Evolutionary conservation across 92 coral and sea anemone species (phyloP).

Genomic region (Meandrina meandrites): DNA sequence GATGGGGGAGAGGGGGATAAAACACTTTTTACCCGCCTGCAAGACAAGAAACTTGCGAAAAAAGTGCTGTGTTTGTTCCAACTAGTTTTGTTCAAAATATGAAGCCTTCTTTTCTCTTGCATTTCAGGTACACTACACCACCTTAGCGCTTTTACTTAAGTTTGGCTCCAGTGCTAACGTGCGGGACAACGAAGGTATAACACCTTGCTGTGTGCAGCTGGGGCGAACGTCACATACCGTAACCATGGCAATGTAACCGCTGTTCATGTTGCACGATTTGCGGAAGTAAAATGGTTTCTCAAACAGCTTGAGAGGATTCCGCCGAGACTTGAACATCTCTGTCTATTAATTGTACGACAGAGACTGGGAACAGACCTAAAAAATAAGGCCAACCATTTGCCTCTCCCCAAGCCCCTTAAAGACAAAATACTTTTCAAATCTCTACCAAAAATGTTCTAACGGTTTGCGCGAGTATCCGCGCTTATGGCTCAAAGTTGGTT

Average conservation of each 20-base stretch:
- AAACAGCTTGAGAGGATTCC: constrained; percentile 8
- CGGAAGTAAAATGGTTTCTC: constrained; percentile 16
- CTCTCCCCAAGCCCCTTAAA: constrained; percentile 44
- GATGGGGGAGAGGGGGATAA: no score
- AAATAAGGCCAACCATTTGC: constrained; percentile 22
- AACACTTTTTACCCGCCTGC: no score
- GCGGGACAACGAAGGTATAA: constrained; percentile 48
- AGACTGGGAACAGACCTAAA: constrained; percentile 31
- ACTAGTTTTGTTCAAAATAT: no score
- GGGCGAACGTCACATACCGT: constrained; percentile 23
- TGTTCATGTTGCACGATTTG: constrained; percentile 25
- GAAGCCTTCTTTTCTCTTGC: not conserved
- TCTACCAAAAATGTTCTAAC: constrained; percentile 41
- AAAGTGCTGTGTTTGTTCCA: no score
- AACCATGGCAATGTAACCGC: constrained; percentile 31
- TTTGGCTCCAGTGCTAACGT: constrained; percentile 67
- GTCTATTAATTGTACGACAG: constrained; percentile 47
- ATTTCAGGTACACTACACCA: constrained; percentile 50
- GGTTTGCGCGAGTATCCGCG: not conserved
- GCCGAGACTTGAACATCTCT: constrained; percentile 46
- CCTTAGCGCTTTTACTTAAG: constrained; percentile 58
- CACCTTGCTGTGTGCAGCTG: constrained; percentile 47
- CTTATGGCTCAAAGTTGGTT: not conserved
- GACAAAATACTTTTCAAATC: constrained; percentile 58
- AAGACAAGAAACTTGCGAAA: no score